phyloP scores from a whole-genome alignment of 2,113 vertebrate genomes.

The Neotoma lepida region DNA sequence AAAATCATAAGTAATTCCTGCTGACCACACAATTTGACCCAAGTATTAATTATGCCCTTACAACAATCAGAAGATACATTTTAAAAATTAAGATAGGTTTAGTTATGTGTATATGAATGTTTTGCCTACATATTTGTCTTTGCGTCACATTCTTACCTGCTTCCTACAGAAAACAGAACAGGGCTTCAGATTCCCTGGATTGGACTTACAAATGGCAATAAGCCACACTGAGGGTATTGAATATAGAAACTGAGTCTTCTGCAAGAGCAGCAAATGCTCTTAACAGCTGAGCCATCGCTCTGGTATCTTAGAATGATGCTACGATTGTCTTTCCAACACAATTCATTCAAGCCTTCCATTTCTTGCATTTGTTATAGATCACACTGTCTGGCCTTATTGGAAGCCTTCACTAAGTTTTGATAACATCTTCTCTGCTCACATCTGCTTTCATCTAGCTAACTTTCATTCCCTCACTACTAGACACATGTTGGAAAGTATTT shows the following conservation, averaged over 20 bases:
- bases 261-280: background rate
- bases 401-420: background rate
- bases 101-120: background rate
- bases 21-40: background rate
- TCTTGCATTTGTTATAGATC: background rate
- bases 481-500: background rate
- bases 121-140: background rate
- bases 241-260: background rate
- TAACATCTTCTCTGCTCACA: background rate
- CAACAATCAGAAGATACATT: background rate
- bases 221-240: background rate
- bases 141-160: background rate
- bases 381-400: background rate
- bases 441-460: background rate
- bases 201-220: background rate
- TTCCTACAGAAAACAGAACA: background rate
- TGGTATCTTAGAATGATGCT: background rate
- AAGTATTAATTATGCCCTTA: background rate
- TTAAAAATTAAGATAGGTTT: background rate
- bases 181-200: background rate
- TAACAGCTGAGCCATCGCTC: background rate
- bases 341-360: background rate
- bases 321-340: background rate
- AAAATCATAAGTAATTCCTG: background rate
- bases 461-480: background rate